Evolutionary conservation across 30 jellyfish, hydroid and myxozoan genomes (phyloP).

Genomic region (Cassiopea xamachana): DNA sequence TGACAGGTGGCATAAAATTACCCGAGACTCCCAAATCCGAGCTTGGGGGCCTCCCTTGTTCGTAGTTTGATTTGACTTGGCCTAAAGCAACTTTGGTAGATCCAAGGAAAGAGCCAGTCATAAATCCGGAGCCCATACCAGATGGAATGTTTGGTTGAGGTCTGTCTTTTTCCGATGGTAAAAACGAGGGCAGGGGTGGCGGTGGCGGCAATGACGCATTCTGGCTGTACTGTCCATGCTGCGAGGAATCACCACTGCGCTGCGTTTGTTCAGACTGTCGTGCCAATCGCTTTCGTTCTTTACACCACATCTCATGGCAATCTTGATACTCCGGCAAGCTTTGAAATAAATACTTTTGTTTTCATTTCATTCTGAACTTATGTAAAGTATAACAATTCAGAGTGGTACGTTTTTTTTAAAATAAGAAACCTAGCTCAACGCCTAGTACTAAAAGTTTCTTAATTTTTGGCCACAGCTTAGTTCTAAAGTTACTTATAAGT

Average conservation of each 20-base stretch:
- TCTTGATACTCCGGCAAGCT: conserved; percentile 98
- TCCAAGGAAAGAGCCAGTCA: conserved; percentile 73
- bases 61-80: conserved; percentile 27
- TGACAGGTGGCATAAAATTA: conserved; percentile 74
- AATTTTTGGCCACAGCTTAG: too few species aligned
- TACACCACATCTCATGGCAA: conserved; percentile 99
- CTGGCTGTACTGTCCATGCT: conserved; percentile 34
- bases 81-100: conserved; percentile 28
- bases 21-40: conserved; percentile 69
- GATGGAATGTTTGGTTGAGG: conserved; percentile 36
- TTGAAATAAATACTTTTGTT: not conserved
- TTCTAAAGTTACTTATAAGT: too few species aligned
- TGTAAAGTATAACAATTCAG: too few species aligned
- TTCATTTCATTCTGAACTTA: too few species aligned
- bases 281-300: conserved; percentile 87
- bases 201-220: conserved; percentile 88
- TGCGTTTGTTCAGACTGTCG: conserved; percentile 79
- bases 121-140: conserved; percentile 77
- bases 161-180: conserved; percentile 52
- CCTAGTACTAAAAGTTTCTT: too few species aligned
- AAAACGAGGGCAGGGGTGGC: conserved; percentile 84
- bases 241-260: conserved; percentile 35
- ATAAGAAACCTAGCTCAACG: too few species aligned
- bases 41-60: conserved; percentile 52
- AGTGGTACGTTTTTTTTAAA: too few species aligned